Evolutionary conservation across 2,797 vertebrate species (phyloP).

Genomic region (Tympanoctomys barrerae): DNA sequence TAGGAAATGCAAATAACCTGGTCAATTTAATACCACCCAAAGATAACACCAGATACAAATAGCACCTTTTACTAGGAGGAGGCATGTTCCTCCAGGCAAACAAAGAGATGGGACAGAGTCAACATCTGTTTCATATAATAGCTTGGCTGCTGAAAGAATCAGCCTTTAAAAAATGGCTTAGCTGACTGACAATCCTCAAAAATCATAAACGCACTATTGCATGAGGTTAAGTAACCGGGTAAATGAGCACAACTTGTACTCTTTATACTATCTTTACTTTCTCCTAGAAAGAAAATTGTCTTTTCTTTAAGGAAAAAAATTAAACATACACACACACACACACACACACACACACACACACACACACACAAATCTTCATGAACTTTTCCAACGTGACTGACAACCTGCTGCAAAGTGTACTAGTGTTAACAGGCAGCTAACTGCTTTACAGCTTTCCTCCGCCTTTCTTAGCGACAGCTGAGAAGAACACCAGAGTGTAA

Average conservation of each 20-base stretch:
- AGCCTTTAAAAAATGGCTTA: conserved; percentile 71
- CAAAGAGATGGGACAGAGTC: conserved; percentile 67
- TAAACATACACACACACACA: not conserved
- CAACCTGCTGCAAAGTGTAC: not conserved
- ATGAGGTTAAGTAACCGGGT: not conserved
- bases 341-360: conserved; percentile 47
- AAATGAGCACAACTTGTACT: not conserved
- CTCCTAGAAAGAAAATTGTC: conserved; percentile 11
- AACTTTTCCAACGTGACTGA: conserved; percentile 51
- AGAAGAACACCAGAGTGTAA: not conserved
- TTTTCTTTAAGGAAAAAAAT: conserved; percentile 46
- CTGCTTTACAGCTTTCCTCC: not conserved
- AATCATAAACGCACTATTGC: conserved; percentile 54
- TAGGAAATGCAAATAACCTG: conserved; percentile 66
- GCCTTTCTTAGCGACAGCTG: conserved; percentile 22
- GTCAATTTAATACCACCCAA: conserved; percentile 48
- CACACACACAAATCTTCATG: conserved; percentile 38
- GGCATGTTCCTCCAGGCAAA: conserved; percentile 71
- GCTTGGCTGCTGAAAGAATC: conserved; percentile 76
- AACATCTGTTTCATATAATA: conserved; percentile 84
- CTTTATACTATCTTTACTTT: not conserved
- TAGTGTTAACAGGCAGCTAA: not conserved
- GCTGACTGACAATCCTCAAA: conserved; percentile 71
- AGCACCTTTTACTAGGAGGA: conserved; percentile 64
- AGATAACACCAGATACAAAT: conserved; percentile 72